Conservation (phyloP, 2,888 invertebrate genomes). For the Eupeodes luniger region DNA sequence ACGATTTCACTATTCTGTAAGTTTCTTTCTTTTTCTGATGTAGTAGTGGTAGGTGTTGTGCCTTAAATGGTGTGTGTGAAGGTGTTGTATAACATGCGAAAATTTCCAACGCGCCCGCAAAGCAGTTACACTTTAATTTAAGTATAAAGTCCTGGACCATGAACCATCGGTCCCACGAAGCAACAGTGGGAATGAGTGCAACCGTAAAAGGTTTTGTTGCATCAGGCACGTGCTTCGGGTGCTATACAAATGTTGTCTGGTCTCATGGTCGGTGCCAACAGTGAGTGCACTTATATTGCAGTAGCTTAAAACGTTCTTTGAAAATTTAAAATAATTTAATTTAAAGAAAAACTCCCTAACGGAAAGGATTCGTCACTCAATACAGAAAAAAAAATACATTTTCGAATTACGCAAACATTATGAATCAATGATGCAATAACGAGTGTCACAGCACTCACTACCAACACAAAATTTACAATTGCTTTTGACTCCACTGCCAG, state of each 20-base stretch:
- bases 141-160: constrained; percentile 50
- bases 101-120: constrained; percentile 34
- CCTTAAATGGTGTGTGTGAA: no score
- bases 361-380: background rate
- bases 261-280: constrained; percentile 12
- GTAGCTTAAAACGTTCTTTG: background rate
- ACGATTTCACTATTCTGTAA: constrained; percentile 50
- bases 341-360: background rate
- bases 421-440: constrained; percentile 31
- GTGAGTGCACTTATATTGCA: constrained; percentile 14
- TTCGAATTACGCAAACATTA: constrained; percentile 26
- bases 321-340: constrained; percentile 1
- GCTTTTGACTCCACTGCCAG: constrained; percentile 30
- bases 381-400: background rate
- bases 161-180: constrained; percentile 29
- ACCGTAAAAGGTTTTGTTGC: constrained; percentile 45
- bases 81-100: constrained; percentile 2
- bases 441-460: background rate
- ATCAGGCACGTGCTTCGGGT: constrained; percentile 37
- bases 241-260: constrained; percentile 2
- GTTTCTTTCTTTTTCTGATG: constrained; percentile 46
- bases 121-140: constrained; percentile 45
- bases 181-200: constrained; percentile 26
- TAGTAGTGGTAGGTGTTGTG: background rate
- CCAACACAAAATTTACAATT: constrained; percentile 17